phyloP scores from a whole-genome alignment of 1,140 invertebrate species.

The Cephus cinctus region DNA sequence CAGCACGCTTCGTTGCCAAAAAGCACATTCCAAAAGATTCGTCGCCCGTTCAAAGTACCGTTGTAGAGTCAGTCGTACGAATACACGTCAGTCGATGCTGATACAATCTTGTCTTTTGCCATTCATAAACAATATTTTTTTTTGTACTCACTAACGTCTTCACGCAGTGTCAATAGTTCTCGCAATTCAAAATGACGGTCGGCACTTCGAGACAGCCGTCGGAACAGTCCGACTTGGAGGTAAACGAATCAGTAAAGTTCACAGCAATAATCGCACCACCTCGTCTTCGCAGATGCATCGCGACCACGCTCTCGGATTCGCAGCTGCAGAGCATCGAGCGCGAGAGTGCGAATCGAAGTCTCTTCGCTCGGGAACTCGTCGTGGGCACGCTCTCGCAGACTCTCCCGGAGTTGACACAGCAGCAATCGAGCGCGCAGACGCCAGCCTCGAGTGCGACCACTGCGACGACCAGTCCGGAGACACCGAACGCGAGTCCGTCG shows the following conservation, averaged over 20 bases:
- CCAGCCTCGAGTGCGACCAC: conserved; percentile 38
- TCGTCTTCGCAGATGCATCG: conserved; percentile 59
- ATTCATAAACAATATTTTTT: conserved; percentile 19
- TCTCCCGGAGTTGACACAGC: conserved; percentile 46
- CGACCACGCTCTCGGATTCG: conserved; percentile 58
- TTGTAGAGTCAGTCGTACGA: too few species aligned
- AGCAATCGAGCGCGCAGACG: conserved; percentile 42
- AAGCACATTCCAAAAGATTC: too few species aligned
- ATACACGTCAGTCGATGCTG: too few species aligned
- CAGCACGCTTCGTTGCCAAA: conserved; percentile 18
- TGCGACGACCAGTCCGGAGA: conserved; percentile 45
- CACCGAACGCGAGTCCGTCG: conserved; percentile 33
- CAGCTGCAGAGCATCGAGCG: conserved; percentile 60
- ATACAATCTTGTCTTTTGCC: too few species aligned
- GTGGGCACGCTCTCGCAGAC: conserved; percentile 61
- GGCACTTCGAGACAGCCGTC: not conserved
- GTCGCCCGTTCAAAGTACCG: too few species aligned
- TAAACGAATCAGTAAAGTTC: too few species aligned
- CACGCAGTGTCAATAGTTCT: not conserved
- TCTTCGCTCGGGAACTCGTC: conserved; percentile 71
- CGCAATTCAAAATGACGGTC: not conserved
- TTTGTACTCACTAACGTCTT: not conserved
- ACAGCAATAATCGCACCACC: conserved; percentile 17
- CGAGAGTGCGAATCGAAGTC: conserved; percentile 64
- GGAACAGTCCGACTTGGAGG: too few species aligned